Evolutionary conservation across 2,888 invertebrate genomes (phyloP), one percentile per base, ranked within the genome.

Genomic region (Tricholauxania praeusta): DNA sequence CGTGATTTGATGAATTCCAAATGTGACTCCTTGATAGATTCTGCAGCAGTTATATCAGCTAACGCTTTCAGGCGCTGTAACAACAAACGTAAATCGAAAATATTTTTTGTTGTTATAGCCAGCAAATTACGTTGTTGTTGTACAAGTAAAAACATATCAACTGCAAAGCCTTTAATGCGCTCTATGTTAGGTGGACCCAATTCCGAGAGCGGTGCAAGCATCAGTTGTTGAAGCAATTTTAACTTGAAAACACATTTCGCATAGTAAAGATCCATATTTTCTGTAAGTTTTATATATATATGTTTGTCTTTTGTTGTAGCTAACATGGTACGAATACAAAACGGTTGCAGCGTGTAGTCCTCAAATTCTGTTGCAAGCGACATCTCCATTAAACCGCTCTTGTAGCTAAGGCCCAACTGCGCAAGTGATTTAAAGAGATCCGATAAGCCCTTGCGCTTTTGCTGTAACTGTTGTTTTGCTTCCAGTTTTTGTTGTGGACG

Each of bases 371-470:
- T 72, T 4, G 80, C 80, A 1, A 90, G 83, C 6, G 90, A 88
- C 1, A 89, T 78, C 80, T 92, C 90, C 49, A 93, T 88, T 10
- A 94, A 88, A 2, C 98, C 98, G 1, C 92, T 91, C 75, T 94
- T 91, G 82, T 94, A 96, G 59, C 94, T 96, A 2, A 97, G 85
- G 0, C 97, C 96, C 77, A 94, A 89, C 73, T 90, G 91, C 0
- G 90, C 86, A 0, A 99, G 87, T 32, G 90, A 89, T 84, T 94
- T 95, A 85, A 97, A 98, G 60, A 98, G 89, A 86, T 97, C 96
- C 0, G 95, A 91, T 1, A 98, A 87, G 0, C 94, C 93, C 87
- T 95, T 93, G 48, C 94, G 92, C 85, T 97, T 97, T 81, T 94
- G 94, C 81, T 94, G 93, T 5, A 96, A 89, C 67, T 96, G 93